Conservation (phyloP, 2,888 invertebrate species). For the Biston stratarius region DNA sequence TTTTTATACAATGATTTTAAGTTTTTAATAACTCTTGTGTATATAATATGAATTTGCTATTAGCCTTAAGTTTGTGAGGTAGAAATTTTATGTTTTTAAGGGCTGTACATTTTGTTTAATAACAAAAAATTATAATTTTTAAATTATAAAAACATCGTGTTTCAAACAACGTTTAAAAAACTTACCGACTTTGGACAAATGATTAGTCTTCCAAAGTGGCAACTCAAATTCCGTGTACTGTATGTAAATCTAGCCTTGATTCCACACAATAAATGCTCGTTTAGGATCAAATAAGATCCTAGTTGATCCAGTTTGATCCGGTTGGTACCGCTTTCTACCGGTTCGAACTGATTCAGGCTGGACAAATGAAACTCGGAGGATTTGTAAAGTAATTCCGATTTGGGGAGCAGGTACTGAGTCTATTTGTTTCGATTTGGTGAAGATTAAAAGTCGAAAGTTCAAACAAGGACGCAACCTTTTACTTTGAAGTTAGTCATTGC, state of each 20-base stretch:
- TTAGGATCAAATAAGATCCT: constrained; percentile 30
- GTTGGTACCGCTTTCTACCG: constrained; percentile 29
- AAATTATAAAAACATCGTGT: too few relatives aligned
- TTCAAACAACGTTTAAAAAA: too few relatives aligned
- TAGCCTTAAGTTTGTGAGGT: too few relatives aligned
- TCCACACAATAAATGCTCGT: constrained; percentile 41
- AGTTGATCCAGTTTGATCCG: constrained; percentile 36
- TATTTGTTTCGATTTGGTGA: constrained; percentile 28
- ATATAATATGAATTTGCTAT: too few relatives aligned
- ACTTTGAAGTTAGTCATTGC: not conserved
- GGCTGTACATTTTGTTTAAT: too few relatives aligned
- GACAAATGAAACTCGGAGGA: constrained; percentile 42
- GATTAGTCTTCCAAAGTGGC: not conserved
- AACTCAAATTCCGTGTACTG: constrained; percentile 5
- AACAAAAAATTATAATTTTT: too few relatives aligned
- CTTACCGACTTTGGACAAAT: too few relatives aligned
- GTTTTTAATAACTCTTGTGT: too few relatives aligned
- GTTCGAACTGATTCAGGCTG: constrained; percentile 24
- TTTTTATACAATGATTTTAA: too few relatives aligned
- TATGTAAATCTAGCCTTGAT: constrained; percentile 43
- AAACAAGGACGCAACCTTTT: constrained; percentile 3
- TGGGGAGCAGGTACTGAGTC: constrained; percentile 34
- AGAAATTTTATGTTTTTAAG: too few relatives aligned
- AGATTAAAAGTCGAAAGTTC: constrained; percentile 16
- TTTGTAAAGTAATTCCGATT: constrained; percentile 44